A percentile compares a stretch with the other conserved stretches of the same genome.
Conservation (phyloP, 2,797 vertebrate genomes). For the Serranus cabrilla region DNA sequence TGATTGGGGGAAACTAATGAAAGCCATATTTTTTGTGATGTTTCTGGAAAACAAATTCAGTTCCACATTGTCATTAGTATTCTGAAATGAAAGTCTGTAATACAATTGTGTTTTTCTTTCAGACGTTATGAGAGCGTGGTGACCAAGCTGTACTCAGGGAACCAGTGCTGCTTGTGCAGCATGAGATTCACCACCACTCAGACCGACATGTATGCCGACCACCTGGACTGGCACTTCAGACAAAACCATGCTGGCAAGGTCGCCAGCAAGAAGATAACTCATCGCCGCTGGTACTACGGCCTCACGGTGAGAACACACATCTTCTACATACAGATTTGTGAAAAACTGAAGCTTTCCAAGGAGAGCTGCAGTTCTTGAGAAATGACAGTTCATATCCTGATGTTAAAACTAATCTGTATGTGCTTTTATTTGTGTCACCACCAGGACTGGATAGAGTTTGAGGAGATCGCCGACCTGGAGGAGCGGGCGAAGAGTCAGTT, state of each 20-base stretch:
- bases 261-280: constrained; percentile 95
- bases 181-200: constrained; percentile 97
- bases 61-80: too few species aligned
- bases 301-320: constrained; percentile 88
- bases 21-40: too few species aligned
- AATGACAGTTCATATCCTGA: too few species aligned
- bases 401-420: background rate
- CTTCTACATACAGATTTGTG: too few species aligned
- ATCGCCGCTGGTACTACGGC: constrained; percentile 97
- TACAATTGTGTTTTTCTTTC: background rate
- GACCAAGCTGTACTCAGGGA: constrained; percentile 95
- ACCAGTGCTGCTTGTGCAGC: constrained; percentile 98
- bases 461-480: constrained; percentile 98
- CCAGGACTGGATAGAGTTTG: constrained; percentile 99
- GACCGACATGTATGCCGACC: constrained; percentile 98
- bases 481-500: constrained; percentile 98
- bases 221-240: constrained; percentile 99
- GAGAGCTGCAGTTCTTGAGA: too few species aligned
- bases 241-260: constrained; percentile 98
- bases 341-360: background rate
- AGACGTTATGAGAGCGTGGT: constrained; percentile 95
- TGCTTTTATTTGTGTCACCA: background rate
- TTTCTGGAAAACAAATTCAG: too few species aligned
- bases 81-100: too few species aligned
- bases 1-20: too few species aligned